Base-by-base conservation (phyloP, 2,797 vertebrate species). In the Cephalopachus bancanus region DNA sequence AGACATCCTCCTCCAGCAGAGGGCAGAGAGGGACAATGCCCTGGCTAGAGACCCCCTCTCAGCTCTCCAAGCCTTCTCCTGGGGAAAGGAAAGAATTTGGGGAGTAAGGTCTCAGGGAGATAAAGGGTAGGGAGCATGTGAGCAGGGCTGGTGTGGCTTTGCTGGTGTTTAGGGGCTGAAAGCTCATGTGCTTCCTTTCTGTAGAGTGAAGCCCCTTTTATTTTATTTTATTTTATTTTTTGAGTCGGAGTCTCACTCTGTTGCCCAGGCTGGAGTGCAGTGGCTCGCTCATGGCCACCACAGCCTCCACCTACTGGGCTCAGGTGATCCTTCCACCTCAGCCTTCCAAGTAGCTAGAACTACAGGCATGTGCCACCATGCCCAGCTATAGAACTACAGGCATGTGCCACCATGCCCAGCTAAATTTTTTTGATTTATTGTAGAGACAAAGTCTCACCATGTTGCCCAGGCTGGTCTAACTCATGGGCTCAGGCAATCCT, bases 41-140 rank as follows among this genome's bases (percentile, higher is more conserved):
- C 62, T 11, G 37, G 7, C 33, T 12, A 0, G 14, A 74, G 30
- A 53, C 0, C 0, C 4, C 33, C 20, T 11, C 30, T n/a, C 1
- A 37, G 83, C 17, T 44, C 62, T 30, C 74, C 55, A 72, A n/a
- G 26, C 15, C 81, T 15, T 76, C 33, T 12, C 60, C 55, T 22
- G 14, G 83, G 33, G 22, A 14, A 81, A 51, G 33, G 55, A 7
- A 62, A 37, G 69, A 74, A 78, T 87, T 84, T 62, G 69, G 44
- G 60, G 78, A 49, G 4, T 28, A 14, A 51, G 67, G 49, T 69
- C 26, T 81, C 10, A 5, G 28, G 10, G 11, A 20, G 59, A 33
- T 37, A 20, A 85, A 64, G n/a, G 72, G 62, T 59, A 88, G 10
- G 20, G 17, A 37, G 17, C 26, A 10, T 10, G 24, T 44, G 53